phyloP scores from a whole-genome alignment of 2,888 invertebrate species.

The Electrophaes corylata region DNA sequence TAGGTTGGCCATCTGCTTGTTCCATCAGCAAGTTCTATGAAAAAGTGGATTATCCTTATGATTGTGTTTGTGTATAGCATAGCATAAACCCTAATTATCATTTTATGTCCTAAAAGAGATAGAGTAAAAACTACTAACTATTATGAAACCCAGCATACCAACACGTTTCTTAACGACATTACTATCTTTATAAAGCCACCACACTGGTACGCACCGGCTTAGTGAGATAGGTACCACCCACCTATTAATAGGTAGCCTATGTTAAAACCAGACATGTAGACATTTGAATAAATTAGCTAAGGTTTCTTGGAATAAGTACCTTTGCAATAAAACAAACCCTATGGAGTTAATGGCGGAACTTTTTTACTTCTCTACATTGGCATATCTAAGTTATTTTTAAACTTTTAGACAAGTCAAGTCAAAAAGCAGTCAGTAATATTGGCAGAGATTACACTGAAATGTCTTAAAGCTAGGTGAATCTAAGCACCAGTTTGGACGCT shows the following conservation, averaged over 20 bases:
- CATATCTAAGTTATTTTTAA: no score
- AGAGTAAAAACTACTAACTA: conserved; percentile 21
- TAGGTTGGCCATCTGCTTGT: no score
- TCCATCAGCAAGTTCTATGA: no score
- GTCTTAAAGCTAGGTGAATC: no score
- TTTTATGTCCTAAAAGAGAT: conserved; percentile 4
- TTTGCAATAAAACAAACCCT: conserved; percentile 5
- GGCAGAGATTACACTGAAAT: no score
- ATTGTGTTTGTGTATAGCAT: background rate
- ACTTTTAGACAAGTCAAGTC: no score
- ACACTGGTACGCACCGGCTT: conserved; percentile 46
- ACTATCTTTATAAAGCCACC: conserved; percentile 47
- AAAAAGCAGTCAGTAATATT: no score
- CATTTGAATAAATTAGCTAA: conserved; percentile 25
- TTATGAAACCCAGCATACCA: conserved; percentile 45
- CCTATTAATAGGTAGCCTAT: conserved; percentile 40
- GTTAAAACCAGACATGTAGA: conserved; percentile 35
- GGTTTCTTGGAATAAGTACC: background rate
- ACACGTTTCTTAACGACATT: conserved; percentile 43
- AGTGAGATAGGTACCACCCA: conserved; percentile 31
- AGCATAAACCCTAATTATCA: conserved; percentile 10
- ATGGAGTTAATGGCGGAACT: background rate
- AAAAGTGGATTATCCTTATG: no score
- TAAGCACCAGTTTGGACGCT: no score
- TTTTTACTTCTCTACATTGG: no score